A percentile compares a stretch with the other conserved stretches of the same genome.
These are phyloP conservation scores for Anabacerthia variegaticeps DNA, from an alignment of 2,797 vertebrate genomes.

Conservation along the genomic window DNA sequence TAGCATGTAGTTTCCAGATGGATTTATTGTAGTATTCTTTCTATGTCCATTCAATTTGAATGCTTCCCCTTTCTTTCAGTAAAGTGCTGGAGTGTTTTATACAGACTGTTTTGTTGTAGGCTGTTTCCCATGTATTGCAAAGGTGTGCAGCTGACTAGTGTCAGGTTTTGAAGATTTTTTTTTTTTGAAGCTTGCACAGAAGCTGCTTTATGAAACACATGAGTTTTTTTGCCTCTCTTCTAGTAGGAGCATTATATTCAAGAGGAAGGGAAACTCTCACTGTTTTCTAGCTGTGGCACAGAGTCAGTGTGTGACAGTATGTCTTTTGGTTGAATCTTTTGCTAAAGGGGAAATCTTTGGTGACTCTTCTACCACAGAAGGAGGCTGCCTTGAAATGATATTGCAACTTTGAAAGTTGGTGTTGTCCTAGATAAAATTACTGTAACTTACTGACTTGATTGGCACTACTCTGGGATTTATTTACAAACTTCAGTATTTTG, in stretches of 20 bases:
- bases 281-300: neutral
- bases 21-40: neutral
- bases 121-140: neutral
- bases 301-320: neutral
- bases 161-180: neutral
- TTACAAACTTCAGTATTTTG: neutral
- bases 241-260: neutral
- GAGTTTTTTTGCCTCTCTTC: fast-evolving
- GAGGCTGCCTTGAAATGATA: neutral
- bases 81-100: neutral
- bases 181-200: neutral
- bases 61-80: neutral
- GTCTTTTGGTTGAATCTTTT: neutral
- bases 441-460: neutral
- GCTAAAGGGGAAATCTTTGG: neutral
- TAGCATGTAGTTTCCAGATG: neutral
- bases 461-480: neutral
- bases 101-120: neutral
- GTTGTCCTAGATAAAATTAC: neutral
- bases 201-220: neutral
- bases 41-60: neutral
- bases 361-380: neutral
- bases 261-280: neutral
- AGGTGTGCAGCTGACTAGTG: neutral
- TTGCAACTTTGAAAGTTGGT: neutral